A percentile compares a stretch with the other conserved stretches of the same genome.
phyloP scores from a whole-genome alignment of 2,888 invertebrate species.

The Bellardia pandia region DNA sequence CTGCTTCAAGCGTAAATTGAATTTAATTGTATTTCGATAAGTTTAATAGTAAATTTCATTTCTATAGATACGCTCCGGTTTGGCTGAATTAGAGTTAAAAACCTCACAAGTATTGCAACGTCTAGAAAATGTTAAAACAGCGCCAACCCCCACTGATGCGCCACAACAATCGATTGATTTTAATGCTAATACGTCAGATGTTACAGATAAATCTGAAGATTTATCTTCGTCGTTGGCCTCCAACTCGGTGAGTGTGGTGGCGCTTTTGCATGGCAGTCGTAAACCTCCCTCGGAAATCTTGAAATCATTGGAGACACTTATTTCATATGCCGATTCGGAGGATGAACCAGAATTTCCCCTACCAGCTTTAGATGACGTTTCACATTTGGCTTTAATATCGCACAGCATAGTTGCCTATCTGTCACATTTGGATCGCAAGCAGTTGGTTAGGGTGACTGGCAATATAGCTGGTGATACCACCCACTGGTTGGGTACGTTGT shows the following conservation, averaged over 20 bases:
- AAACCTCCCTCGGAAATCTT: constrained; percentile 85
- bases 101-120: constrained; percentile 90
- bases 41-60: background rate
- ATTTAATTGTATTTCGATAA: constrained; percentile 14
- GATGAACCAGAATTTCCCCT: constrained; percentile 87
- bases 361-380: constrained; percentile 87
- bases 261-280: constrained; percentile 85
- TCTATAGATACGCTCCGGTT: constrained; percentile 86
- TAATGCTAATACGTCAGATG: constrained; percentile 56
- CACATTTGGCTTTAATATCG: constrained; percentile 89
- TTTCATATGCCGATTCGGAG: constrained; percentile 86
- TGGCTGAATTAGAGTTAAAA: constrained; percentile 89
- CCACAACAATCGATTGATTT: constrained; percentile 81
- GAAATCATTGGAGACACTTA: constrained; percentile 87
- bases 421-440: constrained; percentile 91
- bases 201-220: constrained; percentile 46
- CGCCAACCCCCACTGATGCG: constrained; percentile 73
- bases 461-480: constrained; percentile 94
- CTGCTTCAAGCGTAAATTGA: constrained; percentile 82
- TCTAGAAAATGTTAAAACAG: constrained; percentile 86
- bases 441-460: constrained; percentile 91
- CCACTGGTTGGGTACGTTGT: constrained; percentile 93
- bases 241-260: constrained; percentile 60
- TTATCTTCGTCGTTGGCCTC: constrained; percentile 47
- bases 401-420: constrained; percentile 95